Base-by-base conservation (phyloP, 2,888 invertebrate genomes). In the Meteorus cinctellus region DNA sequence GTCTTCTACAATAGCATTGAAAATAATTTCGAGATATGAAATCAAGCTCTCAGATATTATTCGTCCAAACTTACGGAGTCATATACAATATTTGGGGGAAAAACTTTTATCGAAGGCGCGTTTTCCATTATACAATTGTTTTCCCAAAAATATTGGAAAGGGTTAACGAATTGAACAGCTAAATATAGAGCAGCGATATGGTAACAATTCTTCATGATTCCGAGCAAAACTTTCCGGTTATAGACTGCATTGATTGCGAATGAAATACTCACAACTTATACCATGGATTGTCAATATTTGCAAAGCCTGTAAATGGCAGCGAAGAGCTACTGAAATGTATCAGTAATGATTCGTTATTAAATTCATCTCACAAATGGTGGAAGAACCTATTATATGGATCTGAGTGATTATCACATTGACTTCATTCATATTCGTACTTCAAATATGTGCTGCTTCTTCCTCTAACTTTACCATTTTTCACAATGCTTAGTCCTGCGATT, bases 251-350 rank as follows among this genome's bases (percentile, higher is more conserved):
- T 10, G 19, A 59, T 62, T 14, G 51, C 27, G 70, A 68, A 74
- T 69, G 59, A 72, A 59, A 59, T 55, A 24, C 62, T 66, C 31
- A 70, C 75, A 75, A 76, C 73, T 75, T 73, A 78, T 73, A 79
- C 71, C 68, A 77, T 75, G 75, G 79, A 79, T 79, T 79, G 77
- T 79, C 77, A 74, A 41, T 31, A 62, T 76, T 76, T 77, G 71
- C 76, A 76, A 69, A 74, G 69, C 66, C 48, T 69, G 55, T 41
- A 70, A 62, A 4, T 77, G 74, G 77, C 77, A 72, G 69, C 72
- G 55, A 36, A 71, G 55, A 75, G 55, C 41, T 72, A 34, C n/a
- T 36, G 63, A 12, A 34, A 34, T 34, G 34, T 14, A 41, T 48
- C 14, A 27, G 12, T 51, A 24, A n/a, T 68, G 34, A 34, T 69